A percentile compares a stretch with the other conserved stretches of the same genome.
Evolutionary conservation across 1,140 invertebrate genomes (phyloP).

Genomic region (Stenopsyche tienmushanensis): DNA sequence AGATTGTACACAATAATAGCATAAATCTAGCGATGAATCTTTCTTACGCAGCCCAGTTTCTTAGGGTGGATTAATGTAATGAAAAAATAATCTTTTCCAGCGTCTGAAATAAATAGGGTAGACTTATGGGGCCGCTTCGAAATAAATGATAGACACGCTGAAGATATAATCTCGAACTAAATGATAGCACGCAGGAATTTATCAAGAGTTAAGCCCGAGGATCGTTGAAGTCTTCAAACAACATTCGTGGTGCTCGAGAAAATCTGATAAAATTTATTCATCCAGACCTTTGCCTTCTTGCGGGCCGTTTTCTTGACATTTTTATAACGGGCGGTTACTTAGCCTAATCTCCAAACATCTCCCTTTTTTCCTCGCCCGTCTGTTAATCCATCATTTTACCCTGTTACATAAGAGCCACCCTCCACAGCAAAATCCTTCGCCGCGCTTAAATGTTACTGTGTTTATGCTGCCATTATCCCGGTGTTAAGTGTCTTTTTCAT

Average conservation of each 20-base stretch:
- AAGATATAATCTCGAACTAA: no score
- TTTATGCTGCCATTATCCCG: slow-evolving; percentile 19
- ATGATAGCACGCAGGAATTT: neutral
- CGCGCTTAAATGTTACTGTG: slow-evolving; percentile 10
- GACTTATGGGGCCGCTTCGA: no score
- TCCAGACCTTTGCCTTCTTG: neutral
- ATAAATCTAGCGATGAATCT: no score
- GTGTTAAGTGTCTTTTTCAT: slow-evolving; percentile 18
- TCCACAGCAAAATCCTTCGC: neutral
- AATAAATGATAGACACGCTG: no score
- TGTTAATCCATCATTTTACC: slow-evolving; percentile 22
- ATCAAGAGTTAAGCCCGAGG: neutral
- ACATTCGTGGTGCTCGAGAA: neutral
- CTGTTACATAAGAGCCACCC: neutral
- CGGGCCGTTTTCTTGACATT: neutral
- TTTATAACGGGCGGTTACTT: slow-evolving; percentile 6
- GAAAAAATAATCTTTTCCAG: no score
- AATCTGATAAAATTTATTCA: slow-evolving; percentile 14
- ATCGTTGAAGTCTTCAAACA: neutral
- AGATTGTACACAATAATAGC: no score
- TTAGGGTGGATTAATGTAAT: no score
- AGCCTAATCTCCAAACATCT: slow-evolving; percentile 8
- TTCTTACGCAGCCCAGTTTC: no score
- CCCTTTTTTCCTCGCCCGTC: neutral
- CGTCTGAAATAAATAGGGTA: no score